Percentiles rank a stretch among this genome's conserved stretches.
Evolutionary conservation across 2,113 vertebrate genomes (phyloP).

Genomic region (Chloroceryle aenea): DNA sequence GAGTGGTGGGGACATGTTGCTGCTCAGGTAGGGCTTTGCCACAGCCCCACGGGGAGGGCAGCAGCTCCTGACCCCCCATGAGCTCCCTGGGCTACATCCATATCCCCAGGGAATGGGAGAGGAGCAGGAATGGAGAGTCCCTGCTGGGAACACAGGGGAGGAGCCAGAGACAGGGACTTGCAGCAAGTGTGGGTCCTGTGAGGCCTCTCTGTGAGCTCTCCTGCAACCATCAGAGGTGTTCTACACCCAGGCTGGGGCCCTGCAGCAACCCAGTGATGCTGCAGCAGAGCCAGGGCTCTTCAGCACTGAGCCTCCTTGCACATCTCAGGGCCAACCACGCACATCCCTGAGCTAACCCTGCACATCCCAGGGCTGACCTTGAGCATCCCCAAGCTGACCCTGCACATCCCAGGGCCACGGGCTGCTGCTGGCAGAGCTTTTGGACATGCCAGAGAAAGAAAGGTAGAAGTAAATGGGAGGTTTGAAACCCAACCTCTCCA

Average conservation of each 20-base stretch:
- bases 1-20: not conserved
- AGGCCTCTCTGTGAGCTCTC: not conserved
- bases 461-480: not conserved
- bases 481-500: not conserved
- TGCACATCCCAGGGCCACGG: not conserved
- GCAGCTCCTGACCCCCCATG: not conserved
- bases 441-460: fast-evolving
- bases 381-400: not conserved
- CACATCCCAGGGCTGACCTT: not conserved
- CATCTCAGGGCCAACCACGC: no score
- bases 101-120: fast-evolving
- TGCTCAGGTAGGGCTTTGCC: not conserved
- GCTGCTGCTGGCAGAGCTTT: not conserved
- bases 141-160: not conserved
- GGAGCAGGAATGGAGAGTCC: not conserved
- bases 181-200: no score
- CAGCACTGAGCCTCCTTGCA: not conserved
- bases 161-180: not conserved
- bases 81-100: not conserved
- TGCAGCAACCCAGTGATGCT: fast-evolving
- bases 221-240: fast-evolving
- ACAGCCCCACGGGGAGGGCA: not conserved
- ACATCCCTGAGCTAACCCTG: not conserved
- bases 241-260: not conserved
- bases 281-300: not conserved